Evolutionary conservation across 2,888 invertebrate genomes (phyloP).

Genomic region (Cataglyphis albicans): DNA sequence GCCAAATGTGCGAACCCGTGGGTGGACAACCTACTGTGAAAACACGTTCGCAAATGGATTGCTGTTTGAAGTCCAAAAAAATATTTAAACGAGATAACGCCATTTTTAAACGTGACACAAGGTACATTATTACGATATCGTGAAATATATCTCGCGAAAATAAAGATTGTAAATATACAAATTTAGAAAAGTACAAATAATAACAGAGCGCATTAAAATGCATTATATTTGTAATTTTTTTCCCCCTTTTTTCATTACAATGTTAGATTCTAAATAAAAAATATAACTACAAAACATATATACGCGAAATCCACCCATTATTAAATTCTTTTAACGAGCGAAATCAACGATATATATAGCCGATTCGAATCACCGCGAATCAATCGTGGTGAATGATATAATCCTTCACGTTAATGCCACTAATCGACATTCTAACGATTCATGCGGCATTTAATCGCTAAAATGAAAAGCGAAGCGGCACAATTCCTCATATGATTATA

Average conservation of each 20-base stretch:
- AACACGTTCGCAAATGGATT: conserved; percentile 22
- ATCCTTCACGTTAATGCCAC: conserved; percentile 20
- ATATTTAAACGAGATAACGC: conserved; percentile 26
- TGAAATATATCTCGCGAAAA: neutral
- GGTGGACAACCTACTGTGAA: neutral
- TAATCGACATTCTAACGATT: conserved; percentile 48
- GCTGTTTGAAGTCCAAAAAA: neutral
- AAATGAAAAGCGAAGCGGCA: conserved; percentile 32
- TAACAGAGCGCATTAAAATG: neutral
- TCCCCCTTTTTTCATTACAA: neutral
- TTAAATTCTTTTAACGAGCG: conserved; percentile 40
- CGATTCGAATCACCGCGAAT: conserved; percentile 31
- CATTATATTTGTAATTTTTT: neutral
- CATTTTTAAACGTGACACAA: neutral
- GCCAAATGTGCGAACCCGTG: conserved; percentile 28
- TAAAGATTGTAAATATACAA: neutral
- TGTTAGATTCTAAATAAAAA: neutral
- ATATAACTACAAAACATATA: neutral
- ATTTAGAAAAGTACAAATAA: neutral
- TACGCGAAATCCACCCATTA: neutral
- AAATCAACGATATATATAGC: neutral
- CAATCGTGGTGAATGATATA: conserved; percentile 35
- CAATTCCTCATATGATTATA: conserved; percentile 1
- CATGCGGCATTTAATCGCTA: conserved; percentile 41
- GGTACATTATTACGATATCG: neutral